A percentile compares a stretch with the other conserved stretches of the same genome.
Evolutionary conservation across 2,888 invertebrate species (phyloP).

Genomic region (Amblyjoppa fuscipennis): DNA sequence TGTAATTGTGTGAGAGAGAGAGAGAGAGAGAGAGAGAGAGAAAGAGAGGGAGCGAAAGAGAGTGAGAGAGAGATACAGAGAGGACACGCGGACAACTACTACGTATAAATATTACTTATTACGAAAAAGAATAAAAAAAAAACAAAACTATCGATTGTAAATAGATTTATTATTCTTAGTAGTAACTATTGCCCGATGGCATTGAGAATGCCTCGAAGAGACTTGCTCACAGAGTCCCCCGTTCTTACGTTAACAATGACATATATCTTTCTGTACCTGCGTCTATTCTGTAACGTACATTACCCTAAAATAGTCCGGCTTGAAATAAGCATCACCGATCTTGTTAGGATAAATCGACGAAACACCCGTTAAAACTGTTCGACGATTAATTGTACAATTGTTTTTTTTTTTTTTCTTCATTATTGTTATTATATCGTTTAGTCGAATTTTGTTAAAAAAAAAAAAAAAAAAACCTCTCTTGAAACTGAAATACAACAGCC

Average conservation of each 20-base stretch:
- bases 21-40: slow-evolving; percentile 37
- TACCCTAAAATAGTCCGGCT: slow-evolving; percentile 46
- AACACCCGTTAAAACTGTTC: slow-evolving; percentile 53
- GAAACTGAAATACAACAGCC: slow-evolving; percentile 75
- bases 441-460: slow-evolving; percentile 43
- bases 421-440: slow-evolving; percentile 69
- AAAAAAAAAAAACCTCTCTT: slow-evolving; percentile 61
- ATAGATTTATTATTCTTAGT: slow-evolving; percentile 77
- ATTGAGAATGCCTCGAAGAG: slow-evolving; percentile 72
- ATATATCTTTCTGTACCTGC: slow-evolving; percentile 67
- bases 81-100: slow-evolving; percentile 58
- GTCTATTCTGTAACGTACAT: slow-evolving; percentile 56
- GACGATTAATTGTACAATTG: slow-evolving; percentile 54
- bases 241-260: slow-evolving; percentile 57
- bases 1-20: slow-evolving; percentile 33
- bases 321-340: slow-evolving; percentile 42
- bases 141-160: slow-evolving; percentile 75
- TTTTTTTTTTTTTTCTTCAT: slow-evolving; percentile 62
- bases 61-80: slow-evolving; percentile 38
- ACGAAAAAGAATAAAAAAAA: slow-evolving; percentile 53
- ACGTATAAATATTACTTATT: slow-evolving; percentile 64
- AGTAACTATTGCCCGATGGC: slow-evolving; percentile 66
- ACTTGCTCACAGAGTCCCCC: slow-evolving; percentile 69
- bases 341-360: slow-evolving; percentile 46
- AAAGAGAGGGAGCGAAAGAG: slow-evolving; percentile 30